These are phyloP conservation scores for Amorpha juglandis DNA, from an alignment of 2,888 invertebrate species.

Conservation along the genomic window DNA sequence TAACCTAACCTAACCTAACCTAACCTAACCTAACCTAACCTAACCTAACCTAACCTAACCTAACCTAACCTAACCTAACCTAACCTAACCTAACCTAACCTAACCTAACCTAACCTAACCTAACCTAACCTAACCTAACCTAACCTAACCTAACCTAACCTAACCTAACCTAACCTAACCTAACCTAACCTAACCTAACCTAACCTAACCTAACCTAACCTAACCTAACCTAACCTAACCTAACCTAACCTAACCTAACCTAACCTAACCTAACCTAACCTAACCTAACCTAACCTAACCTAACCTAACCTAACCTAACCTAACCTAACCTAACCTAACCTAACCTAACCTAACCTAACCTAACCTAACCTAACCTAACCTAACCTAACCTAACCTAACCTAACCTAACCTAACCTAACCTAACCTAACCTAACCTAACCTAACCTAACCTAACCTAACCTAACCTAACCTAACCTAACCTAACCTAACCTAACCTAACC, in stretches of 20 bases:
- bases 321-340: conserved; percentile 22
- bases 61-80: conserved; percentile 32
- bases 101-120: conserved; percentile 33
- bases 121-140: conserved; percentile 36
- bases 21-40: conserved; percentile 8
- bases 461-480: conserved; percentile 12
- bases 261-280: conserved; percentile 34
- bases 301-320: conserved; percentile 22
- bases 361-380: conserved; percentile 9
- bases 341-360: conserved; percentile 16
- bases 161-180: conserved; percentile 35
- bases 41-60: not conserved
- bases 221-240: conserved; percentile 37
- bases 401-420: conserved; percentile 22
- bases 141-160: conserved; percentile 37
- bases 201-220: conserved; percentile 37
- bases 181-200: conserved; percentile 32
- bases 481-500: conserved; percentile 22
- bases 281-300: conserved; percentile 17
- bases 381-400: conserved; percentile 19
- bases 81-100: conserved; percentile 5
- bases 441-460: conserved; percentile 2
- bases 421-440: conserved; percentile 12
- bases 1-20: conserved; percentile 9
- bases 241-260: conserved; percentile 36